Evolutionary conservation across 2,888 invertebrate species (phyloP), one percentile per base, ranked within the genome.

Genomic region (Meganola albula): DNA sequence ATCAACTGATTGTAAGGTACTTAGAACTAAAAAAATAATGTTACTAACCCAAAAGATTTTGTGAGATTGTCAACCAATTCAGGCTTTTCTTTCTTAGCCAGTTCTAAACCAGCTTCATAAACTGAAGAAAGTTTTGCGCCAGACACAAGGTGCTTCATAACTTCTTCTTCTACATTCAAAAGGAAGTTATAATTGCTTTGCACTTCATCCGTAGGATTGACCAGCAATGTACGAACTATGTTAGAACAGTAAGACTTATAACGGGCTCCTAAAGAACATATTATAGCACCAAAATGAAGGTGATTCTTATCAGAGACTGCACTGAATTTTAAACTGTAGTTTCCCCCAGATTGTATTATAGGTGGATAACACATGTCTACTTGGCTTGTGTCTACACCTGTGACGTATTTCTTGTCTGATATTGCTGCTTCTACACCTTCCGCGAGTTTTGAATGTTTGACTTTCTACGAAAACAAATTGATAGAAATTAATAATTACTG

Each of bases 211-310:
- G 89, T 92, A 1, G 99, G 99, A 82, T 99, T 98, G 2, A 99
- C 98, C 58, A 99, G 87, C 54, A 99, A 87, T 8, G 99, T 99
- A 38, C 99, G 91, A 7, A 97, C 95, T 53, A 99, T 94, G 72
- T 99, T 99, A 1, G 99, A 97, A 75, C 99, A 99, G 69, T 99
- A 99, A 0, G 94, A 95, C 75, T 98, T 98, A 76, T 98, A 99
- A 35, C 99, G 90, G 2, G 94, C 94, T 3, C 99, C 99, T 43
- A 99, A 78, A 7, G 95, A 95, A 72, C 98, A 98, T 26, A 98
- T 93, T 46, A 99, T 98, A 0, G 97, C 93, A 23, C 98, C 99
- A 75, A 98, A 99, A 76, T 99, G 97, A 35, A 99, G 76, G 48
- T 90, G 90, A 68, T 97, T 97, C 70, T 98, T 97, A 71, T 99